phyloP scores from a whole-genome alignment of 2,797 vertebrate genomes.

The Acipenser transmontanus region DNA sequence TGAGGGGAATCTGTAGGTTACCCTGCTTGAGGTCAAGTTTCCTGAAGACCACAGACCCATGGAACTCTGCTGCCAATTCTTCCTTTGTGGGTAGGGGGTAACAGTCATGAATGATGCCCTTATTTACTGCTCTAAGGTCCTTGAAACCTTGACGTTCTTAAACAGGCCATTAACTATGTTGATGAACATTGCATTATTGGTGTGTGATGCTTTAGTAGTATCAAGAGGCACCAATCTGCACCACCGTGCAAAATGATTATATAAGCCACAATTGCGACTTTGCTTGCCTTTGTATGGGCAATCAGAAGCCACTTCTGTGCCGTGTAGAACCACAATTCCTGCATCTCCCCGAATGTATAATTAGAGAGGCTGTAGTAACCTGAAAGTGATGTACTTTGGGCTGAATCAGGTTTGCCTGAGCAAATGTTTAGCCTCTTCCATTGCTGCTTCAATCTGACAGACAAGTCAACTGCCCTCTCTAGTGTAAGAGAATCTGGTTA shows the following conservation, averaged over 20 bases:
- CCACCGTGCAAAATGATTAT: constrained; percentile 8
- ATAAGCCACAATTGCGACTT: background rate
- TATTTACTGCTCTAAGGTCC: too few species aligned
- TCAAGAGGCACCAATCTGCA: constrained; percentile 1
- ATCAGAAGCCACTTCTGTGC: background rate
- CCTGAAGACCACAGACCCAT: too few species aligned
- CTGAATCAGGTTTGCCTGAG: background rate
- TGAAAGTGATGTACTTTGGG: too few species aligned
- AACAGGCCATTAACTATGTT: background rate
- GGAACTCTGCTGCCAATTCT: too few species aligned
- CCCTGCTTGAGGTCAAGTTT: too few species aligned
- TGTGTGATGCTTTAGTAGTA: background rate
- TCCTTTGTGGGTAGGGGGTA: too few species aligned
- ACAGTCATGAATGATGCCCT: too few species aligned
- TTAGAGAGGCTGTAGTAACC: too few species aligned
- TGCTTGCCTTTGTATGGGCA: background rate
- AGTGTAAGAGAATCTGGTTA: too few species aligned
- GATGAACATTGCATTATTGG: background rate
- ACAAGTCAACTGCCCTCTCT: too few species aligned
- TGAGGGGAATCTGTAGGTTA: too few species aligned
- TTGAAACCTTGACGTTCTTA: background rate
- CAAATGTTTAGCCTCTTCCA: background rate
- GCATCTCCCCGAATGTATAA: background rate
- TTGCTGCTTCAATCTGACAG: background rate
- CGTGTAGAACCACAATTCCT: constrained; percentile 7